phyloP scores from a whole-genome alignment of 1,140 invertebrate species.

The Halesus radiatus region DNA sequence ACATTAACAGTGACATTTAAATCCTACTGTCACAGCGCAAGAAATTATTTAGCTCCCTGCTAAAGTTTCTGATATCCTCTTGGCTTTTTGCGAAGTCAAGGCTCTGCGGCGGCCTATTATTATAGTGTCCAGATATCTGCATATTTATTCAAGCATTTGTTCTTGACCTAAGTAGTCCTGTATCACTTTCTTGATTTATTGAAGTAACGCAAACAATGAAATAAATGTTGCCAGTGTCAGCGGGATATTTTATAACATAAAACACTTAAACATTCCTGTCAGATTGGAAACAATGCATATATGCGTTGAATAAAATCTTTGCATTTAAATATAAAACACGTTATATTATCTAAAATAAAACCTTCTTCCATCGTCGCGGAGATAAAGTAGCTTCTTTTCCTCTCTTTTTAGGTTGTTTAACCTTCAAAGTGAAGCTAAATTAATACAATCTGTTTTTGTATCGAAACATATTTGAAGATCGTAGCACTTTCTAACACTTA shows the following conservation, averaged over 20 bases:
- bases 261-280: slow-evolving; percentile 29
- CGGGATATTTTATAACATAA: slow-evolving; percentile 19
- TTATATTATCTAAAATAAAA: neutral
- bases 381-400: slow-evolving; percentile 2
- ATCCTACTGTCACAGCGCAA: too few relatives aligned
- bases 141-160: too few relatives aligned
- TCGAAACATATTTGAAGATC: too few relatives aligned
- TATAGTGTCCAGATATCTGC: too few relatives aligned
- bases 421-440: neutral
- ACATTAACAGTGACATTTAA: too few relatives aligned
- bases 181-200: slow-evolving; percentile 29
- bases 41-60: too few relatives aligned
- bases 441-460: too few relatives aligned
- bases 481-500: too few relatives aligned
- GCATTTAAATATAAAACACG: slow-evolving; percentile 10
- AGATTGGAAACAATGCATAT: slow-evolving; percentile 25
- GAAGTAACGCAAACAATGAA: slow-evolving; percentile 7
- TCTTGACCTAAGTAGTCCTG: neutral
- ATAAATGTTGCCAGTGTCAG: slow-evolving; percentile 13
- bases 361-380: slow-evolving; percentile 18
- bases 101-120: too few relatives aligned
- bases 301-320: slow-evolving; percentile 20
- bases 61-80: too few relatives aligned
- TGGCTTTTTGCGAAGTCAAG: too few relatives aligned
- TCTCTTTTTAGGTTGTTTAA: slow-evolving; percentile 17